Base-by-base conservation (phyloP, 1,140 invertebrate genomes). In the Diabrotica undecimpunctata region DNA sequence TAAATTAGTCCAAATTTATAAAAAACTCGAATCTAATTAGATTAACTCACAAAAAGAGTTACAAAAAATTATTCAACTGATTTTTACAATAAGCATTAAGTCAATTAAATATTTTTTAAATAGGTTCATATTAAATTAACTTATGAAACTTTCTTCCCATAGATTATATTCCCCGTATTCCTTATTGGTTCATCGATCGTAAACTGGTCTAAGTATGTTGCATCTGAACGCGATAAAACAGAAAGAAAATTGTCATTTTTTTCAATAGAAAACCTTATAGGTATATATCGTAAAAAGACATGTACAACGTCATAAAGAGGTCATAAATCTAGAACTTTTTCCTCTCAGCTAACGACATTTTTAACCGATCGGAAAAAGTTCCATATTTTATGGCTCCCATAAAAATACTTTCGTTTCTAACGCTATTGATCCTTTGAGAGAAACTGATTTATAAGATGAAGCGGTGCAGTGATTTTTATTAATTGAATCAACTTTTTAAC, bases 401-500 rank as follows among this genome's bases (percentile, higher is more conserved):
- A 61, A 61, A 61, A 61, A 61, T 61, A 41, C 41, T 52, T 61
- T 52, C 41, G 10, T 51, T 61, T 57, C 55, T 57, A 57, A 41
- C 59, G 58, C 58, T 60, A 41, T 7, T 13, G 46, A 37, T 36
- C 37, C 59, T 61, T 13, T 39, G 41, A 50, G 41, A 52, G 50
- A 52, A 61, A 61, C 59, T 61, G 59, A 61, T 61, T 61, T 61
- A 61, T 61, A 51, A 12, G 11, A 61, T 35, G 41, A 51, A 53
- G 41, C 35, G 46, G 37, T 37, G 59, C 59, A 52, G 59, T 37
- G 59, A 61, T 61, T 61, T 61, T 61, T 61, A 61, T 61, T 61
- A 61, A 61, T 61, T 35, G 59, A 51, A 61, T 61, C 59, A 52
- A 51, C 59, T 61, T 61, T 61, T 61, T 61, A 61, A 52, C 10